Evolutionary conservation across 2,113 vertebrate species (phyloP).

Genomic region (Oreochromis spilurus): DNA sequence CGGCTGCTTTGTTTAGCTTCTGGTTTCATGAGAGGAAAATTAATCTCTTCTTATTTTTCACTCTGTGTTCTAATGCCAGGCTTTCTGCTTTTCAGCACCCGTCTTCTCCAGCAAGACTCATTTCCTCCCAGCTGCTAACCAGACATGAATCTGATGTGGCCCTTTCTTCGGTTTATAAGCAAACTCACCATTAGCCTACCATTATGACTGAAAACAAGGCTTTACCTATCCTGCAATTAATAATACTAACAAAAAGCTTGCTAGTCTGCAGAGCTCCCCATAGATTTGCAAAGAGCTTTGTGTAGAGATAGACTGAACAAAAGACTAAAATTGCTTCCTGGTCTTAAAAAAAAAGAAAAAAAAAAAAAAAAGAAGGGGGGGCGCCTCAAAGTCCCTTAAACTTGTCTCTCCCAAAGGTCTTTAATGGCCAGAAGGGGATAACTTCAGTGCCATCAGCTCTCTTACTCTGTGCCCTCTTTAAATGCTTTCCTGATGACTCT

Average conservation of each 20-base stretch:
- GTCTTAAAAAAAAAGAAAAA: neutral
- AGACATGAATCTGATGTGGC: neutral
- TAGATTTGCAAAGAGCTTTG: neutral
- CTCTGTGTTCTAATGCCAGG: neutral
- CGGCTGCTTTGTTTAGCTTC: neutral
- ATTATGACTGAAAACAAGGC: neutral
- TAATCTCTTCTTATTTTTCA: neutral
- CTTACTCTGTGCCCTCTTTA: neutral
- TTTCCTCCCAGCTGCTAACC: neutral
- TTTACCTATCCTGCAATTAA: neutral
- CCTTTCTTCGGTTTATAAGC: neutral
- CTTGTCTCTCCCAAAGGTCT: neutral
- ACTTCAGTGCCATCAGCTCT: neutral
- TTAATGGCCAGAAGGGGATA: neutral
- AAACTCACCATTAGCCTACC: neutral
- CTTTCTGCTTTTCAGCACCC: neutral
- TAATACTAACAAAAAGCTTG: neutral
- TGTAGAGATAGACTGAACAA: neutral
- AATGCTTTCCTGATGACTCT: neutral
- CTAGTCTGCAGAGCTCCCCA: neutral
- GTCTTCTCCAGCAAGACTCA: neutral
- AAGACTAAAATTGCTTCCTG: accelerated
- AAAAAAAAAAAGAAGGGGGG: accelerated
- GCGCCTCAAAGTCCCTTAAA: neutral
- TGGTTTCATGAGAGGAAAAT: neutral